Evolutionary conservation across 2,113 vertebrate species (phyloP).

Genomic region (Pavo muticus): DNA sequence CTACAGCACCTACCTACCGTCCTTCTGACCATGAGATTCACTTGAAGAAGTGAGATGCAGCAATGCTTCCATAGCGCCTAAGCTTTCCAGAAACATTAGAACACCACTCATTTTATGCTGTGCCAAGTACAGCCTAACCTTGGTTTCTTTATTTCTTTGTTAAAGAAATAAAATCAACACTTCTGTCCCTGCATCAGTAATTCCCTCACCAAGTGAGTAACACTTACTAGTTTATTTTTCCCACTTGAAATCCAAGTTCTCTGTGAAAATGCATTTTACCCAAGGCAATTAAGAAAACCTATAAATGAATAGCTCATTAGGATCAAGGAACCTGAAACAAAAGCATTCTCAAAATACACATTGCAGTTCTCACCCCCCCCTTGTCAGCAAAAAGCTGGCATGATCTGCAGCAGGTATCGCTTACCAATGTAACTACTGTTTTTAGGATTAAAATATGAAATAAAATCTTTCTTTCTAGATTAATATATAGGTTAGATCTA

Average conservation of each 20-base stretch:
- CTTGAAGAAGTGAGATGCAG: background rate
- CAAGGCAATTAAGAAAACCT: background rate
- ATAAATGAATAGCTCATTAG: fast-evolving
- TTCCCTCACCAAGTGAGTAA: background rate
- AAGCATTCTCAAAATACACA: background rate
- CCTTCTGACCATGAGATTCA: background rate
- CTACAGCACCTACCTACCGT: background rate
- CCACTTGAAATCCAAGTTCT: background rate
- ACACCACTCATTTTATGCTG: background rate
- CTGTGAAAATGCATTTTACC: background rate
- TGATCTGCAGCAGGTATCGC: background rate
- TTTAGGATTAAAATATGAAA: background rate
- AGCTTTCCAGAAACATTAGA: background rate
- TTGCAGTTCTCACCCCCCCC: background rate
- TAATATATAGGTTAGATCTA: background rate
- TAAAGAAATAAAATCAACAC: background rate
- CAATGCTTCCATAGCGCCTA: background rate
- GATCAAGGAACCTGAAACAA: background rate
- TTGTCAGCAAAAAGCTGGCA: background rate
- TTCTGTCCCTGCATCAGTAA: background rate
- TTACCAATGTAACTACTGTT: background rate
- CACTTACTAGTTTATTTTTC: background rate
- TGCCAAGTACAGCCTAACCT: background rate
- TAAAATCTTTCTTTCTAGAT: background rate
- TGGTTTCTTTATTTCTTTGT: background rate